Evolutionary conservation across 1,140 invertebrate genomes (phyloP).

Genomic region (Drosophila novamexicana): DNA sequence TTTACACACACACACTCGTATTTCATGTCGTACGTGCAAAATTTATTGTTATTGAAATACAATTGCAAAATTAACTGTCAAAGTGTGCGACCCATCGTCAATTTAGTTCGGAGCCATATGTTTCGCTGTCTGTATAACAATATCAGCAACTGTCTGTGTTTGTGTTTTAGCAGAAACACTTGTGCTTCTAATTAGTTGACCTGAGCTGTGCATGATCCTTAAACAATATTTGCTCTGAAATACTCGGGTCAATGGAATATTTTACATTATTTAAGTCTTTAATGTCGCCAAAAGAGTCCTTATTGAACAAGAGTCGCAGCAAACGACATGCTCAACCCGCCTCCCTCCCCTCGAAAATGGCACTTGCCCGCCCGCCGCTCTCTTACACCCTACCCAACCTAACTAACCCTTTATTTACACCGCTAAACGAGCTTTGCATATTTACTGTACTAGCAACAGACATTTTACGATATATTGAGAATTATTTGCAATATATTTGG

Average conservation of each 20-base stretch:
- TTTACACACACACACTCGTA: slow-evolving; percentile 29
- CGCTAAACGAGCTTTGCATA: slow-evolving; percentile 82
- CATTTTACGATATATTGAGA: slow-evolving; percentile 83
- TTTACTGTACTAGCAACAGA: slow-evolving; percentile 79
- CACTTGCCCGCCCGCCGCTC: not conserved
- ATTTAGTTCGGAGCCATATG: slow-evolving; percentile 69
- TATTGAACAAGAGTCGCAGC: slow-evolving; percentile 48
- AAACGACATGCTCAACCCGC: not conserved
- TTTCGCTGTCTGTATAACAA: slow-evolving; percentile 13
- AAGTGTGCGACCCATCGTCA: slow-evolving; percentile 76
- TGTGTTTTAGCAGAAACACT: slow-evolving; percentile 9
- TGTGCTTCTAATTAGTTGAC: slow-evolving; percentile 49
- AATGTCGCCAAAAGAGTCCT: slow-evolving; percentile 25
- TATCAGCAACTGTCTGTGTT: not conserved
- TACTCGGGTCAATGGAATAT: slow-evolving; percentile 11
- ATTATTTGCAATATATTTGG: slow-evolving; percentile 82
- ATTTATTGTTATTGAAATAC: slow-evolving; percentile 84
- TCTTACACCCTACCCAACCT: not conserved
- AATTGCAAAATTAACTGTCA: slow-evolving; percentile 84
- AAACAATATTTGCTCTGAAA: slow-evolving; percentile 20
- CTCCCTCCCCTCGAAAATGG: not conserved
- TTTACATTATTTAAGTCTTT: slow-evolving; percentile 20
- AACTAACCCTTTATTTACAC: slow-evolving; percentile 54
- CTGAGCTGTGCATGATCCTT: slow-evolving; percentile 30
- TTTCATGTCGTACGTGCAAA: slow-evolving; percentile 67